Conservation (phyloP, 2,888 invertebrate species). For the Tanytarsus gracilentus region DNA sequence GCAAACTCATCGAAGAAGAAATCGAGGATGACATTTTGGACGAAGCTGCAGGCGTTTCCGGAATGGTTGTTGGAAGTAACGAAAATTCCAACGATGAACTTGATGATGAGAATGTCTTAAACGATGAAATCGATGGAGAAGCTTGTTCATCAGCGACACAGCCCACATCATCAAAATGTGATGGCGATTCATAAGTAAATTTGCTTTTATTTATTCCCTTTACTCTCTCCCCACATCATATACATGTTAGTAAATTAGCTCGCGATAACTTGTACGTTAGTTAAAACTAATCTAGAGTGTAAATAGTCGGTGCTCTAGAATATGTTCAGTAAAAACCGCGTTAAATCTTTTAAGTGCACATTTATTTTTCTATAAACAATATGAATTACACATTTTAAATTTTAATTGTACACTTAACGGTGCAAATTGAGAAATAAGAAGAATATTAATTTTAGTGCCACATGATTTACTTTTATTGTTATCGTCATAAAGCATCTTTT, state of each 20-base stretch:
- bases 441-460: not conserved
- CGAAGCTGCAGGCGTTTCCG: not conserved
- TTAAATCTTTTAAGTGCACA: no score
- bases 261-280: no score
- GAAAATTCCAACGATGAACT: slow-evolving; percentile 6
- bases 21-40: slow-evolving; percentile 28
- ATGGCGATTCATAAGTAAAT: no score
- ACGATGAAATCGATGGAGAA: not conserved
- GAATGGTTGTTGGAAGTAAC: not conserved
- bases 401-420: not conserved
- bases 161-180: not conserved
- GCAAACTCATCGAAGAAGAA: slow-evolving; percentile 78
- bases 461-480: not conserved
- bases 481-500: not conserved
- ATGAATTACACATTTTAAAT: not conserved
- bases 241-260: no score
- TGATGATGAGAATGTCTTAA: not conserved
- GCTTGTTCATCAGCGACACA: not conserved
- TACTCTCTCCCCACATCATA: no score
- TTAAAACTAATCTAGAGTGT: no score
- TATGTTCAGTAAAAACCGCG: no score
- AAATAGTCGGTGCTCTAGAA: no score
- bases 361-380: not conserved
- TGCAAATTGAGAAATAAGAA: not conserved
- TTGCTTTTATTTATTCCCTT: no score